Conservation (phyloP, 2,113 vertebrate species). For the Plestiodon gilberti region DNA sequence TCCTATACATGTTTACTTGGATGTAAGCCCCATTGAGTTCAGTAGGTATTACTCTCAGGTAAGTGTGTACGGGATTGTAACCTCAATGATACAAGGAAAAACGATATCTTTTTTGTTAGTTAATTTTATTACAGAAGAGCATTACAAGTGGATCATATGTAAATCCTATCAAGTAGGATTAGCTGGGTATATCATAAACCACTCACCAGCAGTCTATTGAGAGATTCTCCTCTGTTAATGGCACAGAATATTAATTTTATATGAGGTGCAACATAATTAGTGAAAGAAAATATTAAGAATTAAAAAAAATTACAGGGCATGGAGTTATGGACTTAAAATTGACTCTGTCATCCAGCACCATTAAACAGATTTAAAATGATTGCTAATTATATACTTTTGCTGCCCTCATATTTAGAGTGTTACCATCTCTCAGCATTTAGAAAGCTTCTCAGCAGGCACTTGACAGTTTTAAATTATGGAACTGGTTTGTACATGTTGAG, state of each 20-base stretch:
- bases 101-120: neutral
- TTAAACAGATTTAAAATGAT: neutral
- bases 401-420: neutral
- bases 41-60: too few species aligned
- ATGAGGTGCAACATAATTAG: neutral
- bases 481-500: neutral
- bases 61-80: neutral
- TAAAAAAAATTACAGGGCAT: conserved; percentile 3
- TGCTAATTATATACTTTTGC: conserved; percentile 19
- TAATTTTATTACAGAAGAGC: neutral
- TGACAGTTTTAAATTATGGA: neutral
- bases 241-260: conserved; percentile 12
- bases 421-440: neutral
- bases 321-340: conserved; percentile 6
- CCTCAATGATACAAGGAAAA: neutral
- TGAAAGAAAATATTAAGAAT: neutral
- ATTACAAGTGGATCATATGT: neutral
- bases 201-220: fast-evolving
- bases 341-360: neutral
- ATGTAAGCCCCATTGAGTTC: too few species aligned
- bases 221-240: conserved; percentile 7
- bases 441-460: neutral
- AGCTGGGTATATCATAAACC: neutral
- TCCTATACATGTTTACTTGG: too few species aligned
- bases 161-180: neutral